Conservation (phyloP, 1,140 invertebrate species). For the Drosophila parabipectinata region DNA sequence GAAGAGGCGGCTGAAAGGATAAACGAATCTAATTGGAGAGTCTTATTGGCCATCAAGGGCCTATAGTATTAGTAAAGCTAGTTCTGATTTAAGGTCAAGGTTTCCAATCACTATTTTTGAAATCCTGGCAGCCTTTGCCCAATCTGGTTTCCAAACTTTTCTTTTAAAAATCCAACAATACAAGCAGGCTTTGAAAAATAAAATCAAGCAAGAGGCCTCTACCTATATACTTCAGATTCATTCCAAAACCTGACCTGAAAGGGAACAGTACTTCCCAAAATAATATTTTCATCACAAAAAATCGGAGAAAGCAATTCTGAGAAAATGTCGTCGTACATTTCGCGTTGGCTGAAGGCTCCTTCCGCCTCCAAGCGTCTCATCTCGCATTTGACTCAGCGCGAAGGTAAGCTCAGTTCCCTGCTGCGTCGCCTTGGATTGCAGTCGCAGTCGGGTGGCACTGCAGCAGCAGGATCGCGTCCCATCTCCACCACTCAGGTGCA, state of each 20-base stretch:
- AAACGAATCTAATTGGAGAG: not conserved
- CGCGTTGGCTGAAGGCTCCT: constrained; percentile 42
- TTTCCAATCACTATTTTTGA: too few species aligned
- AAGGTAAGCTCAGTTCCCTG: constrained; percentile 40
- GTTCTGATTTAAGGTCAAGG: too few species aligned
- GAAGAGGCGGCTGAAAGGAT: not conserved
- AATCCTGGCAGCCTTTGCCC: not conserved
- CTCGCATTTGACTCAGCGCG: constrained; percentile 58
- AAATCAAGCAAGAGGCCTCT: not conserved
- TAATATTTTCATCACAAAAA: not conserved
- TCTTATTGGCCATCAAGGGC: not conserved
- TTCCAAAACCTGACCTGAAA: not conserved
- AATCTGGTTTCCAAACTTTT: too few species aligned
- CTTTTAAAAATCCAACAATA: not conserved
- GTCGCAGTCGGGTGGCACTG: constrained; percentile 1
- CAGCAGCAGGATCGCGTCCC: constrained; percentile 17
- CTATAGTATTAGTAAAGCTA: too few species aligned
- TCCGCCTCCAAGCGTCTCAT: constrained; percentile 60
- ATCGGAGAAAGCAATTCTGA: not conserved
- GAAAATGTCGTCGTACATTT: constrained; percentile 63
- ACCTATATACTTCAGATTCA: not conserved
- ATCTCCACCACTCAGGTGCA: constrained; percentile 54
- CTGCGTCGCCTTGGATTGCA: constrained; percentile 47
- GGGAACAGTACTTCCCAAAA: not conserved
- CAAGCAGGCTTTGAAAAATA: constrained; percentile 1